Conservation (phyloP, 2,113 vertebrate genomes). For the Neoarius graeffei region DNA sequence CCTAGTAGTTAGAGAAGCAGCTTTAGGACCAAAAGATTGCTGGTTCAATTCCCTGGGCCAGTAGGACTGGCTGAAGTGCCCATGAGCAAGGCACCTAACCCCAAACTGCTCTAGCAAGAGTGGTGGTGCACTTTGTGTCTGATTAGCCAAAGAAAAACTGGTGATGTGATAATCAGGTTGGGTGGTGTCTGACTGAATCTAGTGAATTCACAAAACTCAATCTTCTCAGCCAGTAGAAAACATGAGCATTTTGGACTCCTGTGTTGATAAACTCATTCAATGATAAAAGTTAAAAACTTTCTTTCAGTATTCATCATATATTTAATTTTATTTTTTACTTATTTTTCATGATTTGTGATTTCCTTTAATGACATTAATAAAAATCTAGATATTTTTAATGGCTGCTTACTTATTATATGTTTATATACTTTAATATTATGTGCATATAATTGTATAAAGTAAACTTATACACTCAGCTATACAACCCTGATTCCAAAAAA, state of each 20-base stretch:
- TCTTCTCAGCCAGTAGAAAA: background rate
- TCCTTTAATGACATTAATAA: background rate
- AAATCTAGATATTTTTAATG: background rate
- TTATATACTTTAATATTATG: background rate
- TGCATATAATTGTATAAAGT: background rate
- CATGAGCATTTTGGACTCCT: background rate
- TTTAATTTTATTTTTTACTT: background rate
- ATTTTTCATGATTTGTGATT: background rate
- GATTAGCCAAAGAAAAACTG: too few relatives aligned
- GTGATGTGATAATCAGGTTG: too few relatives aligned
- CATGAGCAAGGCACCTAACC: too few relatives aligned
- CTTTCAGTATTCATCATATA: background rate
- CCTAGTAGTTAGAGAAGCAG: too few relatives aligned
- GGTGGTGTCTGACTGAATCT: background rate
- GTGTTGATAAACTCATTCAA: background rate
- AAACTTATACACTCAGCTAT: background rate
- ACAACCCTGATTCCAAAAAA: too few relatives aligned
- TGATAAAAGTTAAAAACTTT: background rate
- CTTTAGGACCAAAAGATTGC: too few relatives aligned
- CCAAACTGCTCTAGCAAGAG: too few relatives aligned
- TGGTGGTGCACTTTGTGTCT: too few relatives aligned
- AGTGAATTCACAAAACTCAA: background rate
- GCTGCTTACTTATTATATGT: background rate
- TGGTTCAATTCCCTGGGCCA: too few relatives aligned
- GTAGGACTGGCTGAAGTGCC: too few relatives aligned